Conservation (phyloP, 2,888 invertebrate genomes). For the Drosophila cognata region DNA sequence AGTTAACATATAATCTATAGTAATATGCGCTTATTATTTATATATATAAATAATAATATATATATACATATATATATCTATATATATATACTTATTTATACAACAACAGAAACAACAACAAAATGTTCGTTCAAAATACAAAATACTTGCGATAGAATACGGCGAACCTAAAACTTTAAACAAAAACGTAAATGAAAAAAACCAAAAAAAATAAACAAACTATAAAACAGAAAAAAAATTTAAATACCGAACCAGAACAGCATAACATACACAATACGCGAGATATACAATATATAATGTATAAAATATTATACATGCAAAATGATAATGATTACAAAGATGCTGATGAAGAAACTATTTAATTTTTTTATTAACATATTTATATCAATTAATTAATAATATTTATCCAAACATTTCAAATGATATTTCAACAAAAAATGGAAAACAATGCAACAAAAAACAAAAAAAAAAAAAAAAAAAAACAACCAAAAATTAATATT, state of each 20-base stretch:
- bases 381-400: slow-evolving; percentile 78
- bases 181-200: slow-evolving; percentile 10
- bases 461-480: slow-evolving; percentile 18
- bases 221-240: background rate
- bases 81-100: slow-evolving; percentile 26
- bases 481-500: slow-evolving; percentile 76
- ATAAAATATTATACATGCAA: slow-evolving; percentile 37
- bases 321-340: slow-evolving; percentile 50
- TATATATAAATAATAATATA: slow-evolving; percentile 31
- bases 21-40: slow-evolving; percentile 65
- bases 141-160: slow-evolving; percentile 16
- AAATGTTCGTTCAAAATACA: slow-evolving; percentile 11
- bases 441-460: slow-evolving; percentile 54
- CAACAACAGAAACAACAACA: slow-evolving; percentile 23
- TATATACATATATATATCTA: slow-evolving; percentile 34
- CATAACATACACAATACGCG: slow-evolving; percentile 43
- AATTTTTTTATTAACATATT: slow-evolving; percentile 79
- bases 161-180: slow-evolving; percentile 29
- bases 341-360: slow-evolving; percentile 60
- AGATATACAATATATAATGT: slow-evolving; percentile 38
- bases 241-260: slow-evolving; percentile 21
- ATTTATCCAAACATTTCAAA: slow-evolving; percentile 79
- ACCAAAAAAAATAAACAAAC: slow-evolving; percentile 1
- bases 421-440: slow-evolving; percentile 72
- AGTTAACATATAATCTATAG: slow-evolving; percentile 57